These are phyloP conservation scores for Chrysotoxum bicinctum DNA, from an alignment of 2,888 invertebrate species.

Conservation along the genomic window DNA sequence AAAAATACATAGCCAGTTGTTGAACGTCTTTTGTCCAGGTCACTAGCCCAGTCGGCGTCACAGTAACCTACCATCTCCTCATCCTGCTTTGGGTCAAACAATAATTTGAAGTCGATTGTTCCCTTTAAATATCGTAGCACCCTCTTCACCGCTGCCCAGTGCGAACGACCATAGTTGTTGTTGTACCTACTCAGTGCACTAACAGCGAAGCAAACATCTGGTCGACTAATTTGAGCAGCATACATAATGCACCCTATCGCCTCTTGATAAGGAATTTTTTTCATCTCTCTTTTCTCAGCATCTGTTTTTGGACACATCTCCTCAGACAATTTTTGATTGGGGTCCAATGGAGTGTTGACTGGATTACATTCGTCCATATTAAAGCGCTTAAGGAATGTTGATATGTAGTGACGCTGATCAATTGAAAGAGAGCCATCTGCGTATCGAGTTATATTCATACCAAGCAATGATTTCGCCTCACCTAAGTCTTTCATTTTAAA, in stretches of 20 bases:
- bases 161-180: slow-evolving; percentile 54
- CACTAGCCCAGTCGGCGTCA: too few relatives aligned
- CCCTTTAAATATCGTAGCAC: background rate
- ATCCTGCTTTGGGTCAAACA: background rate
- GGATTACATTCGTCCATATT: slow-evolving; percentile 52
- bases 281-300: slow-evolving; percentile 45
- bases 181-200: slow-evolving; percentile 59
- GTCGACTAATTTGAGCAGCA: too few relatives aligned
- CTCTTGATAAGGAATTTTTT: slow-evolving; percentile 44
- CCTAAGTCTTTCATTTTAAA: slow-evolving; percentile 59
- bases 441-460: background rate
- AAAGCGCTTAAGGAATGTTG: slow-evolving; percentile 39
- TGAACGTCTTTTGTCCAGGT: too few relatives aligned
- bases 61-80: too few relatives aligned
- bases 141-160: slow-evolving; percentile 57
- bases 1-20: too few relatives aligned
- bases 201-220: slow-evolving; percentile 28
- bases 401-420: slow-evolving; percentile 34
- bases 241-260: slow-evolving; percentile 32
- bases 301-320: slow-evolving; percentile 51
- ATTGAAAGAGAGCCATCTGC: too few relatives aligned
- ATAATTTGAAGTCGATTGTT: slow-evolving; percentile 37
- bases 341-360: slow-evolving; percentile 53
- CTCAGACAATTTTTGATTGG: slow-evolving; percentile 45
- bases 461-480: slow-evolving; percentile 4